Evolutionary conservation across 2,113 vertebrate genomes (phyloP).

Genomic region (Numenius arquata): DNA sequence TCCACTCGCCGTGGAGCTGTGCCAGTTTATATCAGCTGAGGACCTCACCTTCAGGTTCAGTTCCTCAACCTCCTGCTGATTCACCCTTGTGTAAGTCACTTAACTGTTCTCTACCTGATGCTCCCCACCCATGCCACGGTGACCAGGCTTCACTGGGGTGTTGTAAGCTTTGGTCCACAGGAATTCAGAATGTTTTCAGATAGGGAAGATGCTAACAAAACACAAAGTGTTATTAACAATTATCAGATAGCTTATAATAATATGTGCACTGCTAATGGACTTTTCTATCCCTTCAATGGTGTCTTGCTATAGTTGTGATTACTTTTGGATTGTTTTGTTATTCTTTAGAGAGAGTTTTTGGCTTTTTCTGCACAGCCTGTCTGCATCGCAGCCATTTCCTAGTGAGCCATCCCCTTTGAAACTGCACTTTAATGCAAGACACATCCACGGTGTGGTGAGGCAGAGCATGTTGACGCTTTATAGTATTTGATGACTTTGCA

Average conservation of each 20-base stretch:
- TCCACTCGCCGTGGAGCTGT: not conserved
- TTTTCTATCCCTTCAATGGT: not conserved
- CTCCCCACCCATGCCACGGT: not conserved
- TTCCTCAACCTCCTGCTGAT: conserved; percentile 15
- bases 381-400: not conserved
- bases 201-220: not conserved
- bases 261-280: not conserved
- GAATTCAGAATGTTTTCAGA: not conserved
- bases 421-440: not conserved
- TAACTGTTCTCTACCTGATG: not conserved
- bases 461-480: not conserved
- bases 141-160: not conserved
- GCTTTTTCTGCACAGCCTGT: not conserved
- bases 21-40: not conserved
- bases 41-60: not conserved
- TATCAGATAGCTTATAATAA: not conserved
- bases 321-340: not conserved
- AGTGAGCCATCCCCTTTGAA: not conserved
- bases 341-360: not conserved
- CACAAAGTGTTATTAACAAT: not conserved
- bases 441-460: not conserved
- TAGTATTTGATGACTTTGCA: not conserved
- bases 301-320: not conserved
- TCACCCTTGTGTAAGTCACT: conserved; percentile 24
- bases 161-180: not conserved